Conservation (phyloP, 1,140 invertebrate genomes). For the Centruroides vittatus region DNA sequence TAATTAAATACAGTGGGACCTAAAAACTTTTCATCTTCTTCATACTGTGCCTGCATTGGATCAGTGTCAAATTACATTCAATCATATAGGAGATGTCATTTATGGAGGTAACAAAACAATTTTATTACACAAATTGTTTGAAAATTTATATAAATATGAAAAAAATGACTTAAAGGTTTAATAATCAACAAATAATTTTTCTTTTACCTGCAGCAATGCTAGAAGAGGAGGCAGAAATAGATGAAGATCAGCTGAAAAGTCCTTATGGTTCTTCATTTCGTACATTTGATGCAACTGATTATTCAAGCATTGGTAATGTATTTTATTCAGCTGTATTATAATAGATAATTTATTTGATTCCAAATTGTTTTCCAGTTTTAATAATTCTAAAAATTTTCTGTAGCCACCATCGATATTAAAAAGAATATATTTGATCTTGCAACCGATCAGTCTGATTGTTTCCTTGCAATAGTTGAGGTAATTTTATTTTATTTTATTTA, state of each 20-base stretch:
- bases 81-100: slow-evolving; percentile 36
- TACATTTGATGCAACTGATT: slow-evolving; percentile 84
- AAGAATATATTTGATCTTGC: slow-evolving; percentile 37
- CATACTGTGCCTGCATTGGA: slow-evolving; percentile 84
- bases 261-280: slow-evolving; percentile 78
- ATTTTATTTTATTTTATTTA: slow-evolving; percentile 23
- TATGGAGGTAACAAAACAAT: slow-evolving; percentile 31
- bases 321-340: slow-evolving; percentile 5
- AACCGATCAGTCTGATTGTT: slow-evolving; percentile 41
- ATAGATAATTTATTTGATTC: background rate
- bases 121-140: background rate
- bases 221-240: slow-evolving; percentile 17
- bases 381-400: slow-evolving; percentile 9
- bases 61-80: slow-evolving; percentile 52
- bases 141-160: background rate
- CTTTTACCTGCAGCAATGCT: background rate
- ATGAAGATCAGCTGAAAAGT: slow-evolving; percentile 40
- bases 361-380: background rate
- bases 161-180: background rate
- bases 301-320: slow-evolving; percentile 67
- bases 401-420: slow-evolving; percentile 78
- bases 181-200: background rate
- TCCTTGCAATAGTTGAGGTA: slow-evolving; percentile 42
- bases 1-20: slow-evolving; percentile 89
- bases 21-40: slow-evolving; percentile 83